Percentiles rank a stretch among this genome's conserved stretches.
phyloP scores from a whole-genome alignment of 2,797 vertebrate genomes.

The Poeciliopsis infans region DNA sequence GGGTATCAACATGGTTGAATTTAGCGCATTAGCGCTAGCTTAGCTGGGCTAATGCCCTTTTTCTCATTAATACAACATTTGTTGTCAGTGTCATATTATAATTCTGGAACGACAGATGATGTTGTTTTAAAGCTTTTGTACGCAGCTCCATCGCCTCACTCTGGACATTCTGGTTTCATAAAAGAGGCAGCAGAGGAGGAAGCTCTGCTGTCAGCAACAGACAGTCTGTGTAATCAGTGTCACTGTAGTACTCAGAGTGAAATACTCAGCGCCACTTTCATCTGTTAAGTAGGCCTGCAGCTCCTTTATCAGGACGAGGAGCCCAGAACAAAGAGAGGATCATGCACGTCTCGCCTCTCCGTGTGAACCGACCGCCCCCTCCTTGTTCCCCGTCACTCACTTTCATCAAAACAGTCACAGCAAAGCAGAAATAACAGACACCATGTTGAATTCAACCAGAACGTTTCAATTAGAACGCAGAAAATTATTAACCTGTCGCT shows the following conservation, averaged over 20 bases:
- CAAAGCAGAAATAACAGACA: constrained; percentile 1
- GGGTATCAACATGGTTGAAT: too few relatives aligned
- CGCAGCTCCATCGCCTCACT: neutral
- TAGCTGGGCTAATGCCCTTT: too few relatives aligned
- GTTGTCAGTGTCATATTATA: neutral
- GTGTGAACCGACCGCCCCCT: neutral
- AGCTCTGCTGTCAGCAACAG: neutral
- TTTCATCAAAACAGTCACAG: constrained; percentile 35
- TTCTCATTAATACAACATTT: neutral
- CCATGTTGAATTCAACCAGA: constrained; percentile 25
- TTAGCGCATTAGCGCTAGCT: too few relatives aligned
- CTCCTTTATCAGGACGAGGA: constrained; percentile 7
- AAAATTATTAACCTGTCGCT: constrained; percentile 47
- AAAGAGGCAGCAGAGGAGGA: neutral
- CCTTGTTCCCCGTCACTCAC: constrained; percentile 29
- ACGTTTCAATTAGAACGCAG: constrained; percentile 47
- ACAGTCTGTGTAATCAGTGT: constrained; percentile 3
- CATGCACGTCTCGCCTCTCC: neutral
- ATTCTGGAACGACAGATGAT: neutral
- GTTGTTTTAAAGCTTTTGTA: neutral
- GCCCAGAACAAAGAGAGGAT: neutral
- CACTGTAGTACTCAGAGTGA: neutral
- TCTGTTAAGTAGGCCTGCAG: neutral
- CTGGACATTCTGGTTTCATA: neutral
- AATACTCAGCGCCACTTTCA: neutral